phyloP scores from a whole-genome alignment of 2,888 invertebrate species.

The Chrysolina oricalcia region DNA sequence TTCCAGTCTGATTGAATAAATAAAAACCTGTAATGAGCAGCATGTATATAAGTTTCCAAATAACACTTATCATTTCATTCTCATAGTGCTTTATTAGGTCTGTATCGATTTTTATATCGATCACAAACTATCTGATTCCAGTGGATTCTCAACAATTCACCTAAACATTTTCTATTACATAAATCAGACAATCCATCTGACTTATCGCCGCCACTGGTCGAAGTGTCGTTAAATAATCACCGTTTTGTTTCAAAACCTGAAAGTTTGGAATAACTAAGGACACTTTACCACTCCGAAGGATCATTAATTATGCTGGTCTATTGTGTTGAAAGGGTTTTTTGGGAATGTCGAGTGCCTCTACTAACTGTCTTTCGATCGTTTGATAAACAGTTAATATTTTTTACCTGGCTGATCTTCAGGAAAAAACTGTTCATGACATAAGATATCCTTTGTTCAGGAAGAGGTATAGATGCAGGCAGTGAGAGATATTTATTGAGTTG shows the following conservation, averaged over 20 bases:
- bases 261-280: conserved; percentile 55
- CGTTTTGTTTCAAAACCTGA: conserved; percentile 55
- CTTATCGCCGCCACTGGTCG: conserved; percentile 23
- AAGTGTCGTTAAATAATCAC: conserved; percentile 33
- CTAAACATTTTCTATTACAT: background rate
- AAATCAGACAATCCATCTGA: background rate
- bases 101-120: no score
- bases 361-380: conserved; percentile 50
- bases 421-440: conserved; percentile 21
- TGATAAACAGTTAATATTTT: conserved; percentile 55
- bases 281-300: conserved; percentile 55
- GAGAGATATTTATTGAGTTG: conserved; percentile 17
- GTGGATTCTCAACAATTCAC: background rate
- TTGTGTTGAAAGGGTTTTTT: conserved; percentile 60
- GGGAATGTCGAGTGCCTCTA: conserved; percentile 40
- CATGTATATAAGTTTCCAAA: no score
- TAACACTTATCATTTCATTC: no score
- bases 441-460: conserved; percentile 18
- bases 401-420: conserved; percentile 43
- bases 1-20: no score
- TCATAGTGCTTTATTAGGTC: no score
- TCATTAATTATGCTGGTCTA: conserved; percentile 61
- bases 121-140: no score
- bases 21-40: no score
- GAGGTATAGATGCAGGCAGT: conserved; percentile 15